Conservation (phyloP, 2,113 vertebrate species). For the Pogona vitticeps region DNA sequence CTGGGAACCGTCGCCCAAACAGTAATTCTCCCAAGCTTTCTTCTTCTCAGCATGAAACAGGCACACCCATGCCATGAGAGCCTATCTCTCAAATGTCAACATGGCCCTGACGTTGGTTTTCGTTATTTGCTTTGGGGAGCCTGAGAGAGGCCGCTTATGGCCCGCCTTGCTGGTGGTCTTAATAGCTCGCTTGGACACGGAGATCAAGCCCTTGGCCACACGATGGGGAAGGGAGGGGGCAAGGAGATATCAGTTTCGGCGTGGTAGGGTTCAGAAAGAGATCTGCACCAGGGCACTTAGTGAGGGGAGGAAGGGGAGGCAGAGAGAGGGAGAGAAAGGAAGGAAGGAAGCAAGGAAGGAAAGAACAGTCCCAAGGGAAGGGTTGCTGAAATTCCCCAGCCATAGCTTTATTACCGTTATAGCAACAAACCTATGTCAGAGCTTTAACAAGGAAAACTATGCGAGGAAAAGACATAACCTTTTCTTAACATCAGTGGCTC, state of each 20-base stretch:
- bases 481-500: conserved; percentile 73
- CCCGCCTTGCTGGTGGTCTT: conserved; percentile 30
- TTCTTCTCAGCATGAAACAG: background rate
- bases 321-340: background rate
- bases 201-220: background rate
- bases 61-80: fast-evolving
- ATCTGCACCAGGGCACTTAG: fast-evolving
- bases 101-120: background rate
- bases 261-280: background rate
- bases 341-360: background rate
- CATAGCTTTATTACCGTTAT: conserved; percentile 39
- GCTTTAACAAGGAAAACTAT: conserved; percentile 72
- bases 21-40: too few relatives aligned
- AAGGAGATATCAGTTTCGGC: conserved; percentile 48
- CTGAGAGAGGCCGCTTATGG: background rate
- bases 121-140: background rate
- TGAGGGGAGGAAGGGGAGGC: background rate
- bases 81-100: fast-evolving
- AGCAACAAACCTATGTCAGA: conserved; percentile 63
- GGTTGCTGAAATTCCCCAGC: conserved; percentile 46
- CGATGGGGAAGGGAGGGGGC: fast-evolving
- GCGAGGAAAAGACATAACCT: conserved; percentile 74
- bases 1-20: too few relatives aligned
- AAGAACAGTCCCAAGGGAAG: conserved; percentile 26
- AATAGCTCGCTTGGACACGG: background rate